phyloP scores from a whole-genome alignment of 92 coral and sea anemone species.

The Virgularia gustaviana region DNA sequence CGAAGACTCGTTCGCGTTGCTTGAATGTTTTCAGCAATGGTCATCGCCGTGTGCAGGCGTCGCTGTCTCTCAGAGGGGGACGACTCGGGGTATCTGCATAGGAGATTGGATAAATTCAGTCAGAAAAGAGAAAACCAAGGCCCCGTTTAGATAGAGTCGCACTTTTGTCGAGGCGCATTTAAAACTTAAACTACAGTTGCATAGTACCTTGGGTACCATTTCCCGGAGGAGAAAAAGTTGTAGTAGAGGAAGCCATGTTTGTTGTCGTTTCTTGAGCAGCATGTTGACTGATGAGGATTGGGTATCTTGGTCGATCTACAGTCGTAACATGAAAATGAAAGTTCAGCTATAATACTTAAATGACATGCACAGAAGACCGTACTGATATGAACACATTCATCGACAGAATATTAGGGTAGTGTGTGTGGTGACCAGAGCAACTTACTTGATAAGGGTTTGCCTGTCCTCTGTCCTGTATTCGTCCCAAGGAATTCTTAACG shows the following conservation, averaged over 20 bases:
- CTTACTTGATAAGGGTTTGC: constrained; percentile 63
- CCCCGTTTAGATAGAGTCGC: background rate
- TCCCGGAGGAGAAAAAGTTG: constrained; percentile 22
- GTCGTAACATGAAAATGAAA: background rate
- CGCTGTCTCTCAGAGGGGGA: constrained; percentile 92
- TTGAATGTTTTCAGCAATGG: constrained; percentile 93
- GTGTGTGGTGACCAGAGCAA: no score
- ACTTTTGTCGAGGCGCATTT: no score
- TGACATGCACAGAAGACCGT: background rate
- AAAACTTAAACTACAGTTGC: no score
- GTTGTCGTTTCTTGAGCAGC: background rate
- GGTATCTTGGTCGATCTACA: constrained; percentile 1
- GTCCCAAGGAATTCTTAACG: constrained; percentile 69
- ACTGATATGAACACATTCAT: background rate
- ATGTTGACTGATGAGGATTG: background rate
- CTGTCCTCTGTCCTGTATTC: constrained; percentile 68
- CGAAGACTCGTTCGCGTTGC: constrained; percentile 64
- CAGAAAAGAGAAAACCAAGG: background rate
- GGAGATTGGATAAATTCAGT: no score
- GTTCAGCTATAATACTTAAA: background rate
- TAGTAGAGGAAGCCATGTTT: constrained; percentile 10
- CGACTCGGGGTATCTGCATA: constrained; percentile 83
- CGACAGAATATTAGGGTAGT: background rate
- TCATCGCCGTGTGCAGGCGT: constrained; percentile 87
- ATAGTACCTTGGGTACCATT: constrained; percentile 32